Evolutionary conservation across 2,888 invertebrate species (phyloP).

Genomic region (Pyrrhia umbra): DNA sequence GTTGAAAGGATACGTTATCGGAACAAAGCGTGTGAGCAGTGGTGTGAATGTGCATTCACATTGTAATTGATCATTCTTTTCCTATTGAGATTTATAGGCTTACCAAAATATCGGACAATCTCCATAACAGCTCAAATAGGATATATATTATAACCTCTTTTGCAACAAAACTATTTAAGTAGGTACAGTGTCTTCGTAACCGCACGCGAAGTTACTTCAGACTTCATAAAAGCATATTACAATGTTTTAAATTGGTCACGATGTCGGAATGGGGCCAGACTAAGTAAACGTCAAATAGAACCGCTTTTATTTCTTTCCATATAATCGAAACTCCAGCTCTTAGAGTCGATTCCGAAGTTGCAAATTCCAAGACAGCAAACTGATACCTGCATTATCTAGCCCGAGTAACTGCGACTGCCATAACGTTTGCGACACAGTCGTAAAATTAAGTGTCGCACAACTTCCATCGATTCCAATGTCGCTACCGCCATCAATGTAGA

Average conservation of each 20-base stretch:
- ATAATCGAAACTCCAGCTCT: constrained; percentile 26
- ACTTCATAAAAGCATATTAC: constrained; percentile 23
- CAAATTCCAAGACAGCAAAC: constrained; percentile 18
- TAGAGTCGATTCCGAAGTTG: constrained; percentile 3
- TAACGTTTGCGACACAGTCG: constrained; percentile 44
- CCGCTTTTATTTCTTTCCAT: constrained; percentile 40
- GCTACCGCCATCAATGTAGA: constrained; percentile 25
- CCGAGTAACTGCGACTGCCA: constrained; percentile 36
- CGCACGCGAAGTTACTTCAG: neutral
- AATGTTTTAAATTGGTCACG: constrained; percentile 28
- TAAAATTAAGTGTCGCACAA: constrained; percentile 45
- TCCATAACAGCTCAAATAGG: neutral
- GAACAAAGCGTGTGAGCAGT: constrained; percentile 38
- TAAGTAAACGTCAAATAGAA: constrained; percentile 29
- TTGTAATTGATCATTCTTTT: constrained; percentile 38
- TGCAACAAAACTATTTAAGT: neutral
- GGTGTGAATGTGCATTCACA: constrained; percentile 30
- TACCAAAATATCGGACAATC: neutral
- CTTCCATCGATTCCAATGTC: constrained; percentile 37
- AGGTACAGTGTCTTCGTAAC: constrained; percentile 2
- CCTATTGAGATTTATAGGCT: constrained; percentile 42
- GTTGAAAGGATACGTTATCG: constrained; percentile 52
- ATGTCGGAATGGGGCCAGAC: constrained; percentile 7
- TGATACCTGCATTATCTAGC: constrained; percentile 48
- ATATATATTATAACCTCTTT: neutral